Percentiles rank a stretch among this genome's conserved stretches.
Conservation (phyloP, 1,140 invertebrate species). For the Ylistrum balloti region DNA sequence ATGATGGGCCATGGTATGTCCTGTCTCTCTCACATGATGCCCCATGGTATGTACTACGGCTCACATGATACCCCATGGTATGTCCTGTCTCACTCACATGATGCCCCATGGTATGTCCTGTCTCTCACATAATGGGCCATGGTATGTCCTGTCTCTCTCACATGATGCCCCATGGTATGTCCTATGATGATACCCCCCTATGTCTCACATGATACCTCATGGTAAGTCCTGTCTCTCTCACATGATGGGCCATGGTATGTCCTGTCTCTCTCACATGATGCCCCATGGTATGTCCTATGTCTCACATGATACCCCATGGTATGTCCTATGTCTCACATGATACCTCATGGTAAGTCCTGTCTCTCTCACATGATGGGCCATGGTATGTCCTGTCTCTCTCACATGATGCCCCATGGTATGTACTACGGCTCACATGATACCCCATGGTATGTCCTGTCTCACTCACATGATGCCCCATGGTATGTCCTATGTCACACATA, state of each 20-base stretch:
- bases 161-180: neutral
- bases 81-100: neutral
- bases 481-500: neutral
- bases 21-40: neutral
- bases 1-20: neutral
- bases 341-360: conserved; percentile 92
- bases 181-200: too few relatives aligned
- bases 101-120: neutral
- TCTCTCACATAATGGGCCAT: neutral
- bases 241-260: neutral
- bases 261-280: neutral
- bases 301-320: conserved; percentile 87
- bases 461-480: too few relatives aligned
- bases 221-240: neutral
- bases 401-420: neutral
- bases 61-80: neutral
- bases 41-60: too few relatives aligned
- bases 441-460: neutral
- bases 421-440: neutral
- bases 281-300: neutral
- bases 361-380: neutral
- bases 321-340: conserved; percentile 91
- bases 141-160: neutral
- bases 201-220: neutral
- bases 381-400: neutral